phyloP scores from a whole-genome alignment of 30 jellyfish, hydroid and myxozoan genomes.

The Chironex yamaguchii region DNA sequence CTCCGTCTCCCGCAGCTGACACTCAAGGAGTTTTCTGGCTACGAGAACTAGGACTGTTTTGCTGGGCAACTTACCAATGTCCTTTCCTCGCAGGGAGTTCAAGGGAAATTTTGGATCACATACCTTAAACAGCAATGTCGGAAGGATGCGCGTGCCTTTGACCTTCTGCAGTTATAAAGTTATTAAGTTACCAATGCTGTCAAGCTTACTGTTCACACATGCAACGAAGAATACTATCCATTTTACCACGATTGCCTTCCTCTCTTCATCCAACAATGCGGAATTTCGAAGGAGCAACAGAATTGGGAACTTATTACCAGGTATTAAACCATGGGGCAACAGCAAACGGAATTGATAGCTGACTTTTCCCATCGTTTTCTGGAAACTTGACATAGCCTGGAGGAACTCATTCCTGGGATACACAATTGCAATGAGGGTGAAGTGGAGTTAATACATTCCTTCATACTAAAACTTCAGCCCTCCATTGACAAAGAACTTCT shows the following conservation, averaged over 20 bases:
- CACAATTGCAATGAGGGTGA: too few species aligned
- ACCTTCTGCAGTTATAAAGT: too few species aligned
- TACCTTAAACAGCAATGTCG: slow-evolving; percentile 55
- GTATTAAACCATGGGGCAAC: not conserved
- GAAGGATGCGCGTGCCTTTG: slow-evolving; percentile 48
- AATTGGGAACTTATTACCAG: not conserved
- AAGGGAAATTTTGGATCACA: not conserved
- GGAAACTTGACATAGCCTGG: not conserved
- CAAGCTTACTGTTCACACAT: too few species aligned
- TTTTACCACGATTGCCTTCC: not conserved
- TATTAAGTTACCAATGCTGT: too few species aligned
- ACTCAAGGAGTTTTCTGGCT: slow-evolving; percentile 19
- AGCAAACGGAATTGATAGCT: not conserved
- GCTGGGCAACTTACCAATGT: slow-evolving; percentile 33
- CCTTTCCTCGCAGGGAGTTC: not conserved
- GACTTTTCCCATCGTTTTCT: not conserved
- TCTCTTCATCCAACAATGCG: not conserved
- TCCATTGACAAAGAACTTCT: too few species aligned
- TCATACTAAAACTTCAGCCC: too few species aligned
- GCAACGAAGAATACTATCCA: not conserved
- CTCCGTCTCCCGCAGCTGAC: slow-evolving; percentile 10
- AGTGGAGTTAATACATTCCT: too few species aligned
- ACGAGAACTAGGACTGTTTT: slow-evolving; percentile 11
- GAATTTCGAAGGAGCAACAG: slow-evolving; percentile 1
- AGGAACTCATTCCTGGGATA: slow-evolving; percentile 1